Conservation (phyloP, 2,113 vertebrate species). For the Gavia stellata region DNA sequence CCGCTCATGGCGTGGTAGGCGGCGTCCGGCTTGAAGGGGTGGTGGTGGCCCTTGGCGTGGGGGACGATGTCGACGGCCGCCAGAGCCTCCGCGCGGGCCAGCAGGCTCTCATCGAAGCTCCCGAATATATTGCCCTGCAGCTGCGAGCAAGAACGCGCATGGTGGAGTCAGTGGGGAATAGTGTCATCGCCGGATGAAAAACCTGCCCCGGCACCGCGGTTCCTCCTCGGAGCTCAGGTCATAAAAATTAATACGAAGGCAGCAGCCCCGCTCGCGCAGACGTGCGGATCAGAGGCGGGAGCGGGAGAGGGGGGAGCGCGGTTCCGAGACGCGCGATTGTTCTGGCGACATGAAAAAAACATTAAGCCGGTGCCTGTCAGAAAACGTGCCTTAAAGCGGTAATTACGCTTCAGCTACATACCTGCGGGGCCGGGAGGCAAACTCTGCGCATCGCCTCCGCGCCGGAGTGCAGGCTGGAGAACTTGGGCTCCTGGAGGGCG, state of each 20-base stretch:
- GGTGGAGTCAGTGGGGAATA: constrained; percentile 88
- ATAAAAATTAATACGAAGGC: constrained; percentile 98
- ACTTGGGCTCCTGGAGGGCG: constrained; percentile 89
- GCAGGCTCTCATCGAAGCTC: constrained; percentile 96
- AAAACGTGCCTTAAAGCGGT: constrained; percentile 76
- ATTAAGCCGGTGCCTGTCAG: constrained; percentile 76
- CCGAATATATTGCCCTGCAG: constrained; percentile 98
- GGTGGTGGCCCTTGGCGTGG: constrained; percentile 85
- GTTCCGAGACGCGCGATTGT: constrained; percentile 66
- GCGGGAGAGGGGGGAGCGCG: constrained; percentile 52
- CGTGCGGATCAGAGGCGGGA: constrained; percentile 77
- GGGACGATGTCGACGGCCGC: constrained; percentile 92
- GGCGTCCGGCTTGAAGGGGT: constrained; percentile 89
- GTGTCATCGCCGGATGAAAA: constrained; percentile 88
- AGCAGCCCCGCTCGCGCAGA: constrained; percentile 83
- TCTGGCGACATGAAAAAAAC: constrained; percentile 82
- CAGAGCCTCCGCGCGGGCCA: constrained; percentile 96
- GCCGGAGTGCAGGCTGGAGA: constrained; percentile 84
- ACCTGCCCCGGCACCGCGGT: constrained; percentile 85
- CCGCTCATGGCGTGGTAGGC: constrained; percentile 95
- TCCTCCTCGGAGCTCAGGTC: constrained; percentile 90
- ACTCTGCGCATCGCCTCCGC: constrained; percentile 93
- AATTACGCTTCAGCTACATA: constrained; percentile 76
- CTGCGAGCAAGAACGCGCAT: constrained; percentile 87
- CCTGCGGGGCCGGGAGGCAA: constrained; percentile 92